Evolutionary conservation across 2,113 vertebrate species (phyloP).

Genomic region (Cnemophilus loriae): DNA sequence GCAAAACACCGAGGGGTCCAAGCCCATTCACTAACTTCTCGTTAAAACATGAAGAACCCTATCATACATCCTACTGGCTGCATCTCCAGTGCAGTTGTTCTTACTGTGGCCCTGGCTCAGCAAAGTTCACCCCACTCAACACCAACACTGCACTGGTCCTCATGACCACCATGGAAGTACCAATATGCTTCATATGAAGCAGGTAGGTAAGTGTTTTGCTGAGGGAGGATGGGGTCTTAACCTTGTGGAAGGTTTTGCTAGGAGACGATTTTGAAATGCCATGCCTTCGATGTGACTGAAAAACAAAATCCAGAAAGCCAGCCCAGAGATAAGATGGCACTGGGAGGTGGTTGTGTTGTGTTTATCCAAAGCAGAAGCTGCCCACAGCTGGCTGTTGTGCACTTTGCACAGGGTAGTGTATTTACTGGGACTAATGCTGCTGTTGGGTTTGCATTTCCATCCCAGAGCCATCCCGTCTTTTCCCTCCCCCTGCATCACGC

Average conservation of each 20-base stretch:
- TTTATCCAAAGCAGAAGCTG: background rate
- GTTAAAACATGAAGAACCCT: conserved; percentile 52
- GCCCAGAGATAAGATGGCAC: background rate
- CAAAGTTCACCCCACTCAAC: background rate
- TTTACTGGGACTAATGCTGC: background rate
- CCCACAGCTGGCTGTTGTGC: background rate
- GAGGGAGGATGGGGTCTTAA: background rate
- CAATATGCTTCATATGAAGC: background rate
- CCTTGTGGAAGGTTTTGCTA: background rate
- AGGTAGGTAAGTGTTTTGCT: background rate
- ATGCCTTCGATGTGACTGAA: background rate
- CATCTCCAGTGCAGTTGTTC: conserved; percentile 55
- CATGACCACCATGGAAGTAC: background rate
- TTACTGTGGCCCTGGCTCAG: conserved; percentile 25
- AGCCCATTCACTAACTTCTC: conserved; percentile 34
- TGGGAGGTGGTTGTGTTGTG: background rate
- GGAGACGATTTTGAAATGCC: background rate
- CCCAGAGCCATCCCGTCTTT: background rate
- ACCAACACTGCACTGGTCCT: background rate
- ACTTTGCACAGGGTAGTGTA: background rate
- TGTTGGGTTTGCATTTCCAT: background rate
- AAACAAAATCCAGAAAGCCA: background rate
- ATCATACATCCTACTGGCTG: conserved; percentile 60
- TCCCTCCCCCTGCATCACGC: background rate
- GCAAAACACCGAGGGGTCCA: conserved; percentile 52